Evolutionary conservation across 2,113 vertebrate species (phyloP).

Genomic region (Abramis brama): DNA sequence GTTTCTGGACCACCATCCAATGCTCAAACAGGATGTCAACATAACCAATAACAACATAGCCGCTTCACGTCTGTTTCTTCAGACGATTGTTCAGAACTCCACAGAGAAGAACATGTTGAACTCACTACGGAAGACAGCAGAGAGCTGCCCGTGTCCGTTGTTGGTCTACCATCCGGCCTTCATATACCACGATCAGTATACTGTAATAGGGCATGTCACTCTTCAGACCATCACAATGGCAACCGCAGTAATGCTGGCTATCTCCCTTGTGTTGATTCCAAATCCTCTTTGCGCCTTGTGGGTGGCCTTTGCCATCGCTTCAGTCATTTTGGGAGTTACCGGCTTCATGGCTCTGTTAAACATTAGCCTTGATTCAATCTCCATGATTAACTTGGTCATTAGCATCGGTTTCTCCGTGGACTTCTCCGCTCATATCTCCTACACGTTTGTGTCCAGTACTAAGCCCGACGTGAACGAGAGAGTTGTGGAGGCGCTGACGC

Average conservation of each 20-base stretch:
- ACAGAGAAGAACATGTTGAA: constrained; percentile 68
- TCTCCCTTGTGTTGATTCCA: constrained; percentile 78
- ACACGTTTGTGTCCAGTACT: constrained; percentile 74
- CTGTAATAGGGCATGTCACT: constrained; percentile 72
- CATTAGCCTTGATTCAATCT: constrained; percentile 79
- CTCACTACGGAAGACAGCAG: constrained; percentile 71
- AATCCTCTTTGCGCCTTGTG: constrained; percentile 72
- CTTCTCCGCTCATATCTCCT: constrained; percentile 79
- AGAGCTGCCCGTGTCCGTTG: constrained; percentile 65
- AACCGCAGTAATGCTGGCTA: constrained; percentile 64
- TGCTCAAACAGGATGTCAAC: constrained; percentile 73
- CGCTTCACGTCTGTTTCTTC: constrained; percentile 78
- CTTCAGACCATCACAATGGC: constrained; percentile 70
- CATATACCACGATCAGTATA: constrained; percentile 77
- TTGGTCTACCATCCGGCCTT: constrained; percentile 80
- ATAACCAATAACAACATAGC: constrained; percentile 61
- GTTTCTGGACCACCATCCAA: constrained; percentile 62
- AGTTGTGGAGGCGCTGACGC: constrained; percentile 68
- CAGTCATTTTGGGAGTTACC: constrained; percentile 77
- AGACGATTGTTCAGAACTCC: constrained; percentile 66
- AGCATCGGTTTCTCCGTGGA: constrained; percentile 82
- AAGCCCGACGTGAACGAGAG: constrained; percentile 66
- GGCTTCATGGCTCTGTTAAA: constrained; percentile 79
- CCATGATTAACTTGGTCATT: constrained; percentile 80
- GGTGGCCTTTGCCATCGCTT: constrained; percentile 77